Evolutionary conservation across 2,113 vertebrate genomes (phyloP), one percentile per base, ranked within the genome.

Genomic region (Theropithecus gelada): DNA sequence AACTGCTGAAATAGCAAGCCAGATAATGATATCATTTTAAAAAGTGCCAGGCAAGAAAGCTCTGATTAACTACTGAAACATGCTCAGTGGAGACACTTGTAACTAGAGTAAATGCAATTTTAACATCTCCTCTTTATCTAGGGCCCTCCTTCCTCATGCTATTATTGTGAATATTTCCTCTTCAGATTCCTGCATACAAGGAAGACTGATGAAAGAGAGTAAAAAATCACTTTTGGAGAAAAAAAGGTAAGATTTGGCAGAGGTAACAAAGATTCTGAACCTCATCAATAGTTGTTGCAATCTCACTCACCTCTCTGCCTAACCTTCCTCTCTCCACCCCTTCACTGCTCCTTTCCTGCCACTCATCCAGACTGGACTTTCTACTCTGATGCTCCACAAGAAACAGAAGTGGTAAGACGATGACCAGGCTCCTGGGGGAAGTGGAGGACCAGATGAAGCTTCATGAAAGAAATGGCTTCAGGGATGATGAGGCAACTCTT

Each of bases 1-100:
- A 98, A 97, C 55, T 97, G 96, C 96, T 98, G 86, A 98, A 97
- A 98, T 85, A 98, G 94, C 97, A 94, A 97, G 79, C 78, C 80
- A 95, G 95, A 96, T 97, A 97, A 96, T 95, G 92, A 55, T 96
- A 93, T 96, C 82, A 95, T 84, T 97, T 96, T 86, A 93, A 88
- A 92, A 92, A 88, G 85, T 55, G 61, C 78, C 94, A 85, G 93
- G 90, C 94, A 95, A 95, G 95, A 96, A 87, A 96, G 79, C 79
- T 89, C 96, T 80, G 85, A 97, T 95, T 79, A 97, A 90, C 76
- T 93, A 52, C 40, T 70, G 85, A 95, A 82, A 84, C 87, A 80
- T 10, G 52, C 81, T 96, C 68, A 38, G 70, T 17, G 18, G 90
- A 93, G 90, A 72, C 66, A 88, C 95, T 27, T 96, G 96, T 95